Evolutionary conservation across 1,140 invertebrate species (phyloP).

Genomic region (Prorops nasuta): DNA sequence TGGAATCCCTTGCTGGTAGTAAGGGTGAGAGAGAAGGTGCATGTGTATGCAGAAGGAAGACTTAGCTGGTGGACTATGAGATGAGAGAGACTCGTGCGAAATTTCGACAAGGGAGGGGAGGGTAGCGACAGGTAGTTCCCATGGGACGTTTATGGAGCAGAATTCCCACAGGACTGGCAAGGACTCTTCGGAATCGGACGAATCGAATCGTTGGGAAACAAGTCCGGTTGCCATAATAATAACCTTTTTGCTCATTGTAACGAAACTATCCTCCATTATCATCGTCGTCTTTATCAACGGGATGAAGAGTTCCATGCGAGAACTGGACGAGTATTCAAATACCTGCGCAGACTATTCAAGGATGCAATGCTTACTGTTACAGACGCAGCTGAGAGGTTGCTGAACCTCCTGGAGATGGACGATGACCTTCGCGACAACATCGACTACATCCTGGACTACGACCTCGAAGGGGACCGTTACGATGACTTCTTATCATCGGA

Average conservation of each 20-base stretch:
- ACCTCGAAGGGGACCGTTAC: constrained; percentile 36
- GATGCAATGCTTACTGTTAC: constrained; percentile 7
- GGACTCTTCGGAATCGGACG: constrained; percentile 3
- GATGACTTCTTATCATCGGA: constrained; percentile 35
- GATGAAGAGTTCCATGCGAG: neutral
- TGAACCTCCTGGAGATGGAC: constrained; percentile 40
- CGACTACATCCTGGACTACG: too few species aligned
- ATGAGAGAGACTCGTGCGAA: constrained; percentile 37
- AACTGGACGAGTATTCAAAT: neutral
- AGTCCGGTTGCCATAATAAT: neutral
- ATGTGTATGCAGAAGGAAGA: neutral
- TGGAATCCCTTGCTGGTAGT: too few species aligned
- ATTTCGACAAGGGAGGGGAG: constrained; percentile 27
- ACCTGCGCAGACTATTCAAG: neutral
- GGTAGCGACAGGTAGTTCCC: constrained; percentile 43
- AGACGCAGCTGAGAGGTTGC: constrained; percentile 44
- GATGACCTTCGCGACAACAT: constrained; percentile 36
- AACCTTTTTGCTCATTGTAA: constrained; percentile 2
- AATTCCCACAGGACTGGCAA: constrained; percentile 36
- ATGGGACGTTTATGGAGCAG: constrained; percentile 33
- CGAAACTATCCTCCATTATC: neutral
- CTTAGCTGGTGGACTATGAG: neutral
- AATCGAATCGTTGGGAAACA: neutral
- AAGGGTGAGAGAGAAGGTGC: neutral
- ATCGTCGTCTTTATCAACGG: neutral